Evolutionary conservation across 1,140 invertebrate species (phyloP), one percentile per base, ranked within the genome.

Genomic region (Drosophila malerkotliana): DNA sequence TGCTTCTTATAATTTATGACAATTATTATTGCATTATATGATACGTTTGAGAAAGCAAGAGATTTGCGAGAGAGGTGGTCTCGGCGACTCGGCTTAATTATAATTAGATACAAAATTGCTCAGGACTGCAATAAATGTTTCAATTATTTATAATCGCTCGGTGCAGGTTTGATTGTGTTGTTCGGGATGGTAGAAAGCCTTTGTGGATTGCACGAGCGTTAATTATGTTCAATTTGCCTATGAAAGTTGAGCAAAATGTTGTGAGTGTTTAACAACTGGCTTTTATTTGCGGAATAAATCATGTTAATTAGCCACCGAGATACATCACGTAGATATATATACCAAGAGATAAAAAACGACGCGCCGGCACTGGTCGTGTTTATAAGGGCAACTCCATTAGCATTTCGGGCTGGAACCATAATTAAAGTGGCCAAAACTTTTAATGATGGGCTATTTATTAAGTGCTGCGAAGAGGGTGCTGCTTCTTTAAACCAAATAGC

Each of bases 71-170:
- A 77, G 30, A 47, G 54, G 54, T 41, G 26, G 26, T 1, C 26
- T 28, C 41, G 41, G 66, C 26, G 53, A 74, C 53, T 64, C 30
- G 67, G 63, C 56, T 87, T 82, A 72, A 87, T 88, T 87, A 87
- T 87, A 87, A 87, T 87, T 87, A 87, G 83, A 66, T 77, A 67
- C 76, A 77, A 83, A 77, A 88, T 88, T 87, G 83, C 79, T 83
- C 72, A 77, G 79, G 83, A 88, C 83, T 87, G 83, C 83, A 87
- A 87, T 87, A 87, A 87, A 87, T 83, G 83, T 79, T 88, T 88
- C 79, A 83, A 88, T 83, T 88, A 88, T 87, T 88, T 83, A 87
- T 88, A 88, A 83, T 79, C 72, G 44, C 68, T 53, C 45, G 51
- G 21, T 28, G 26, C 37, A n/a, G 24, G 18, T 49, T 12, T 18